Base-by-base conservation (phyloP, 2,113 vertebrate genomes). In the Pseudopipra pipra region DNA sequence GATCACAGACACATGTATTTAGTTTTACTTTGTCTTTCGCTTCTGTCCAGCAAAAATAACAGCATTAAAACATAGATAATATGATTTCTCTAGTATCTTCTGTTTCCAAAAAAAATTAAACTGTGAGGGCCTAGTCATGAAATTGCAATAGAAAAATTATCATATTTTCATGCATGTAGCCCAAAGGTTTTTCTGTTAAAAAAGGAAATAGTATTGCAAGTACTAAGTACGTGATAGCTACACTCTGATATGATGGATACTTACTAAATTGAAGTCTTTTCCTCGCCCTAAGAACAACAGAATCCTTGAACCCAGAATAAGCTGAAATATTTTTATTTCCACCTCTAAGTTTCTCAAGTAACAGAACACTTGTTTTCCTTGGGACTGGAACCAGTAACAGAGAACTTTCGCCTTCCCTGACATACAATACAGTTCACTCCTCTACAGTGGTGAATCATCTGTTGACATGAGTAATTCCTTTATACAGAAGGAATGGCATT, bases 241-340 rank as follows among this genome's bases (percentile, higher is more conserved):
- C 12, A 18, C 39, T 51, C 55, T 63, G 14, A 71, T 14, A 37
- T 6, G 14, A 55, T 12, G 10, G 6, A 25, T 73, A 22, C 16
- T 79, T 85, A 27, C 3, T 21, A 88, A 79, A 65, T 1, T 24
- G 11, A 75, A 35, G 6, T 25, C 14, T 76, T 61, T 72, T 74
- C 37, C 20, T 70, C 62, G 59, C 7, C 5, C 41, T 81, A 35
- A 58, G 28, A 86, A n/a, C 12, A 72, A 68, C 0, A 0, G 14
- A 3, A 80, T 78, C 8, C 30, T 74, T 66, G 28, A 70, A 71
- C 6, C 2, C n/a, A 39, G 41, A 59, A 58, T 73, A 37, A 90
- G 28, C 6, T 5, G 3, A 81, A 91, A 49, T 8, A 18, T 44
- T 85, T 92, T 61, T 62, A n/a, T 80, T 43, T 14, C 13, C 27